Conservation (phyloP, 1,140 invertebrate genomes). For the Liolophura sinensis region DNA sequence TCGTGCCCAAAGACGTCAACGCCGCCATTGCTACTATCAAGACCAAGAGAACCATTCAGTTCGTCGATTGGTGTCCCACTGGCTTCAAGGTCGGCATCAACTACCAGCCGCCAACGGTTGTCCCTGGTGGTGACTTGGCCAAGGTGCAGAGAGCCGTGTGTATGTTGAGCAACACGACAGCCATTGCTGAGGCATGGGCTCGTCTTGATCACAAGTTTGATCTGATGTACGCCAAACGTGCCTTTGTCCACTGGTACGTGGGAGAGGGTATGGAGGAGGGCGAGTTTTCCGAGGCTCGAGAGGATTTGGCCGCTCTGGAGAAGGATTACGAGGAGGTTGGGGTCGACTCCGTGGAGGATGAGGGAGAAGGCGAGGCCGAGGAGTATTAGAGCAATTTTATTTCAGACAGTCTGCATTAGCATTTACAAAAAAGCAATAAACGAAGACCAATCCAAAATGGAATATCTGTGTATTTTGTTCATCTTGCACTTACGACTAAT, state of each 20-base stretch:
- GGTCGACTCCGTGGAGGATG: slow-evolving; percentile 60
- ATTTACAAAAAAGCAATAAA: too few species aligned
- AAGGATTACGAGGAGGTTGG: slow-evolving; percentile 67
- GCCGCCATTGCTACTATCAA: slow-evolving; percentile 82
- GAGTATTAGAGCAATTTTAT: too few species aligned
- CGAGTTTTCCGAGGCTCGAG: slow-evolving; percentile 74
- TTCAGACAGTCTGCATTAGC: too few species aligned
- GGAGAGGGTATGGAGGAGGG: slow-evolving; percentile 69
- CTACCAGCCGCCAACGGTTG: too few species aligned
- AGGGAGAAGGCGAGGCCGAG: too few species aligned
- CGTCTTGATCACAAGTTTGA: slow-evolving; percentile 71
- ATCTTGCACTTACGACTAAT: too few species aligned
- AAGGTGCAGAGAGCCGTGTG: slow-evolving; percentile 28
- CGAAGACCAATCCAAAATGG: too few species aligned
- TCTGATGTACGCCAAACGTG: slow-evolving; percentile 58
- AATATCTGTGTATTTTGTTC: too few species aligned
- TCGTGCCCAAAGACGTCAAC: slow-evolving; percentile 77
- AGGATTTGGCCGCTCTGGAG: slow-evolving; percentile 71
- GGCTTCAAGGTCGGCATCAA: slow-evolving; percentile 71
- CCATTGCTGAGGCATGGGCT: slow-evolving; percentile 67
- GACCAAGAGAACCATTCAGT: slow-evolving; percentile 62
- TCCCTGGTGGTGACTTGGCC: too few species aligned
- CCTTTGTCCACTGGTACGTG: slow-evolving; percentile 48
- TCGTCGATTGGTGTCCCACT: slow-evolving; percentile 38
- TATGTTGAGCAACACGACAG: slow-evolving; percentile 41